Conservation (phyloP, 2,113 vertebrate genomes). For the Chloropsis hardwickii region DNA sequence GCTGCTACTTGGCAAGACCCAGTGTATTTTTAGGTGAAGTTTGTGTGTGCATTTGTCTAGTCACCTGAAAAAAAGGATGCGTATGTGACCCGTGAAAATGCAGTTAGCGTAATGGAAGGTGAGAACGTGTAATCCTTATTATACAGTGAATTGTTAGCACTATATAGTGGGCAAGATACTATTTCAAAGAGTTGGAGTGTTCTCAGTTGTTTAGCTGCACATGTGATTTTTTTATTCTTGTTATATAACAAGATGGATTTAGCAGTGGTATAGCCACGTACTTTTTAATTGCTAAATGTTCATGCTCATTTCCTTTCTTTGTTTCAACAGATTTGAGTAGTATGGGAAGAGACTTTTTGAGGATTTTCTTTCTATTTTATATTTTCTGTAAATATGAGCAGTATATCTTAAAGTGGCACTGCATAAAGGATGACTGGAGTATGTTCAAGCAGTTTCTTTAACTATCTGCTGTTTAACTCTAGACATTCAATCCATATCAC, state of each 20-base stretch:
- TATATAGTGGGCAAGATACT: neutral
- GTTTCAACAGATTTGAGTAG: neutral
- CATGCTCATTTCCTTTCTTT: constrained; percentile 34
- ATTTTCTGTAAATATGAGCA: neutral
- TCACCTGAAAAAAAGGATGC: constrained; percentile 70
- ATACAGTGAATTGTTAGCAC: constrained; percentile 30
- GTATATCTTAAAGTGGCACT: neutral
- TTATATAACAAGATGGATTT: neutral
- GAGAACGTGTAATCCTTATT: constrained; percentile 59
- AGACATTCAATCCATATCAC: neutral
- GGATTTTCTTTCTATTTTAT: neutral
- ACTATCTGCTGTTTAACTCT: neutral
- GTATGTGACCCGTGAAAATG: constrained; percentile 65
- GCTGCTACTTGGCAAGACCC: constrained; percentile 68
- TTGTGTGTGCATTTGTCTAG: constrained; percentile 67
- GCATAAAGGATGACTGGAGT: neutral
- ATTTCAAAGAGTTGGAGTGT: constrained; percentile 43
- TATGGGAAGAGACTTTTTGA: neutral
- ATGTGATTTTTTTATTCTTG: neutral
- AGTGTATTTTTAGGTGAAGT: constrained; percentile 65
- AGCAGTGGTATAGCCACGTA: neutral
- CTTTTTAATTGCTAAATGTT: constrained; percentile 37
- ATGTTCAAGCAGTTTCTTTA: neutral
- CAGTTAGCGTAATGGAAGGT: constrained; percentile 46
- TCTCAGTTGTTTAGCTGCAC: constrained; percentile 39